Percentiles rank a stretch among this genome's conserved stretches.
Conservation (phyloP, 2,113 vertebrate genomes). For the Eurypyga helias region DNA sequence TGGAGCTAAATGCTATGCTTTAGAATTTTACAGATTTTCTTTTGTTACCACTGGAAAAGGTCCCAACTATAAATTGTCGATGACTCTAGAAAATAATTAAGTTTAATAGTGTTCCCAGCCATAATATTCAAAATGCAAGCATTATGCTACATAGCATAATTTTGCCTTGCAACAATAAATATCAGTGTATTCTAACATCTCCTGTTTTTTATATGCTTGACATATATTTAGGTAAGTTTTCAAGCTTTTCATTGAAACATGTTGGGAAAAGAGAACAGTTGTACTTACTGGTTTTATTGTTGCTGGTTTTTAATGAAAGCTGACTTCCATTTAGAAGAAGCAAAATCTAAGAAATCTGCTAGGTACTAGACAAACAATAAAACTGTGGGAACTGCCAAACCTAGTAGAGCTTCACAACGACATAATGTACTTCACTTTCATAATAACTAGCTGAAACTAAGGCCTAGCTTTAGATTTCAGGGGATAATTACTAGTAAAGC, state of each 20-base stretch:
- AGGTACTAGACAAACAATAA: neutral
- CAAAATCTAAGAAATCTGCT: neutral
- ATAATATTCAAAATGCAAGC: neutral
- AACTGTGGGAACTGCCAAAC: neutral
- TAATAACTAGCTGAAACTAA: neutral
- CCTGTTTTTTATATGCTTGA: neutral
- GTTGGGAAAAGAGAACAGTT: neutral
- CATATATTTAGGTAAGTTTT: neutral
- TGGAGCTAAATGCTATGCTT: neutral
- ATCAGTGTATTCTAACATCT: neutral
- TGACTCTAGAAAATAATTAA: neutral
- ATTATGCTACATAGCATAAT: neutral
- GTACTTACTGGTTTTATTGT: neutral
- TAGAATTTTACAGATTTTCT: neutral
- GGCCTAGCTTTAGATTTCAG: neutral
- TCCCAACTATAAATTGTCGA: neutral
- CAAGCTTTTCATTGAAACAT: neutral
- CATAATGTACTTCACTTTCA: neutral
- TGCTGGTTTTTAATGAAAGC: neutral
- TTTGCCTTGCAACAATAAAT: neutral
- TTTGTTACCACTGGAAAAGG: neutral
- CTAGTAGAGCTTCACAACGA: neutral
- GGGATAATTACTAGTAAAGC: neutral
- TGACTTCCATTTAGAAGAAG: neutral
- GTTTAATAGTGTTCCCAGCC: neutral